Base-by-base conservation (phyloP, 2,888 invertebrate species). In the Sphaerophoria rueppellii region DNA sequence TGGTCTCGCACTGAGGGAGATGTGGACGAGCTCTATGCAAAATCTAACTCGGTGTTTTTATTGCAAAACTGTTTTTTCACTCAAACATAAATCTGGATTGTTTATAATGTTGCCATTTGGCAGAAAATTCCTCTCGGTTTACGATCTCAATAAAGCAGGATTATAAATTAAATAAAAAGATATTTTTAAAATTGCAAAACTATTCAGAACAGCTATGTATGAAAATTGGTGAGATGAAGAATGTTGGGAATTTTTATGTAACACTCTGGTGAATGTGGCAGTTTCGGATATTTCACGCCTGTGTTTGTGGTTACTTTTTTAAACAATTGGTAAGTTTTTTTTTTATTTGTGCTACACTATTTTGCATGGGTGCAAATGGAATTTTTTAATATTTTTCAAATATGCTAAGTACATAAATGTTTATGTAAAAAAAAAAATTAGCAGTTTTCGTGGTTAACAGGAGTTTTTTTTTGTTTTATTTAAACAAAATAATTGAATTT, bases 261-360 rank as follows among this genome's bases (percentile, higher is more conserved):
- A 65, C 46, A 48, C 55, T 14, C 70, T 55, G 71, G 40, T 63
- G 40, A 71, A 34, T 73, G 65, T 9, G 65, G 67, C 55, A 72
- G 55, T 34, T 54, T 65, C 35, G 54, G 24, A 79, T 82, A 77
- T 69, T 82, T 82, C 82, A 72, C 82, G 82, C 82, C 77, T 82
- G 43, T 82, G 72, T 67, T 61, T 60, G 82, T 63, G 77, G 81
- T 43, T 24, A 24, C 1, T 24, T 24, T 54, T 75, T 34, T 32
- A 67, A 65, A 72, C 72, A 69, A 55, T 54, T 67, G 72, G 55
- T 74, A 61, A 74, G 61, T 74, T 69, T 67, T n/a, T 60, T 65
- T 54, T 54, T 73, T 24, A 71, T 65, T 60, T 75, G 46, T 65
- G 32, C 40, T 40, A 1, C 9, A 2, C 9, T 40, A 4, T 40